These are phyloP conservation scores for Magallana angulata DNA, from an alignment of 1,140 invertebrate genomes.

Conservation along the genomic window DNA sequence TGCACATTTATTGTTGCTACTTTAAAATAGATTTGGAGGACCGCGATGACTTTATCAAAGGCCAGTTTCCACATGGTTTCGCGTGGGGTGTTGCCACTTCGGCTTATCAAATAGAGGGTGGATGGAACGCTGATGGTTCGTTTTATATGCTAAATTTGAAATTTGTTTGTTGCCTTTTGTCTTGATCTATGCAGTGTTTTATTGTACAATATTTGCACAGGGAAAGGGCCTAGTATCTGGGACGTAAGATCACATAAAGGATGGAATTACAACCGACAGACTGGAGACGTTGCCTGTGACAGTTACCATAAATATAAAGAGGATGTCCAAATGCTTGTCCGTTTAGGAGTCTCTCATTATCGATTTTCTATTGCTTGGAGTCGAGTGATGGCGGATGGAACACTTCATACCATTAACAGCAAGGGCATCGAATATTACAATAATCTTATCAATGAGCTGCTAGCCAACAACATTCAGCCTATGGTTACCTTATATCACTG, in stretches of 20 bases:
- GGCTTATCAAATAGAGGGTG: conserved; percentile 80
- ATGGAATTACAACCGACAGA: conserved; percentile 80
- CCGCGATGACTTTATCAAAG: conserved; percentile 62
- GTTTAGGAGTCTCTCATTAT: conserved; percentile 78
- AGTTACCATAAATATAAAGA: conserved; percentile 85
- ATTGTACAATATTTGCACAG: conserved; percentile 49
- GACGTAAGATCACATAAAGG: conserved; percentile 82
- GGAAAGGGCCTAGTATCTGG: conserved; percentile 81
- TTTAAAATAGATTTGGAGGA: conserved; percentile 55
- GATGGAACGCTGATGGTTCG: conserved; percentile 77
- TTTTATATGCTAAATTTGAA: neutral
- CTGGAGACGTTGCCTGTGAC: conserved; percentile 85
- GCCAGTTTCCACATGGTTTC: conserved; percentile 75
- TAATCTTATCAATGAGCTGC: conserved; percentile 72
- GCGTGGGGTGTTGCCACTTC: conserved; percentile 78
- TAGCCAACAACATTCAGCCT: conserved; percentile 67
- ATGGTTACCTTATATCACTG: conserved; percentile 82
- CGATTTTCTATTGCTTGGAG: conserved; percentile 77
- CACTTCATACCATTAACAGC: conserved; percentile 60
- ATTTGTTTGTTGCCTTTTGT: neutral
- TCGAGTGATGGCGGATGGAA: conserved; percentile 73
- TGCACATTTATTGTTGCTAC: neutral
- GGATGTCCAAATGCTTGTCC: conserved; percentile 83
- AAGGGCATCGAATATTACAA: conserved; percentile 75
- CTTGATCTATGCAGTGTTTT: neutral